phyloP scores from a whole-genome alignment of 2,888 invertebrate species.

The Hartigia nigra region DNA sequence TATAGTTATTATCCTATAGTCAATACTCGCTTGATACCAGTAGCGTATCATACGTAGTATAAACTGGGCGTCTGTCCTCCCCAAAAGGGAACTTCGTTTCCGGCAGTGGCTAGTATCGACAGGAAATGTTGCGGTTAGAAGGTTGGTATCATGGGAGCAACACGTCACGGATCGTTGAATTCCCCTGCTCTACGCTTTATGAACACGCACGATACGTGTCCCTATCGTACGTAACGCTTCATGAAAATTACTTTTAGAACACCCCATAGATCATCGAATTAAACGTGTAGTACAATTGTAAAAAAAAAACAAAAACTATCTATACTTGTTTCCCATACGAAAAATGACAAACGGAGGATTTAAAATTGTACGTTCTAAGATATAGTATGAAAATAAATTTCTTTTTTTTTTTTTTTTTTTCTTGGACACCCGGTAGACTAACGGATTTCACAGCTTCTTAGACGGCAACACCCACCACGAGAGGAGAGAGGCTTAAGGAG shows the following conservation, averaged over 20 bases:
- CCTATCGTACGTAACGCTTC: conserved; percentile 18
- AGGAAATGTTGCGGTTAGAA: conserved; percentile 46
- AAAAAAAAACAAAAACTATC: no score
- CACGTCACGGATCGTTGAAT: conserved; percentile 45
- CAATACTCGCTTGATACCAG: neutral
- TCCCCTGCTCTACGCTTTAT: conserved; percentile 41
- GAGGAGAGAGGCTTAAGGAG: neutral
- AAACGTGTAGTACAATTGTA: neutral
- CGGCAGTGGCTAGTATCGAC: conserved; percentile 26
- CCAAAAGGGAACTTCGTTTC: neutral
- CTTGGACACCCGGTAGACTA: neutral
- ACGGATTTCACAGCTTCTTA: neutral
- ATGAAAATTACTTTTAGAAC: conserved; percentile 8
- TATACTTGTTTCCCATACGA: neutral
- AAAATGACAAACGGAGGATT: neutral
- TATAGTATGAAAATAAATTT: neutral
- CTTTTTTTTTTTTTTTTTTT: no score
- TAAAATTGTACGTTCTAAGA: neutral
- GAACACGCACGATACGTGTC: conserved; percentile 31
- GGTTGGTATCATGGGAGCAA: conserved; percentile 28
- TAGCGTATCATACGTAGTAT: neutral
- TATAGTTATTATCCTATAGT: neutral
- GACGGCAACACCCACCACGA: neutral
- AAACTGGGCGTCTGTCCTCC: neutral
- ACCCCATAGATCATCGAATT: neutral